Evolutionary conservation across 2,888 invertebrate species (phyloP).

Genomic region (Mythimna loreyi): DNA sequence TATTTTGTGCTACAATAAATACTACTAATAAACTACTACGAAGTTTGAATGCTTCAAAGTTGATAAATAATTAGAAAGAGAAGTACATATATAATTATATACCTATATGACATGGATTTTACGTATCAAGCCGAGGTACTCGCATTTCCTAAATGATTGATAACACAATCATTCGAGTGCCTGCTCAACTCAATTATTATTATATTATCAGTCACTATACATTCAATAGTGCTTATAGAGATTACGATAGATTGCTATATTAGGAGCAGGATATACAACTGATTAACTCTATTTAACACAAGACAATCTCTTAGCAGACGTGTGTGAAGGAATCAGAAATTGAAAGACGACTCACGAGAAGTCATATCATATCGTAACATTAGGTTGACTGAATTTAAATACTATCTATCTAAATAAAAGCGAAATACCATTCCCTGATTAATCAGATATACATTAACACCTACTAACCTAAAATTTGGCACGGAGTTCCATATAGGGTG

Average conservation of each 20-base stretch:
- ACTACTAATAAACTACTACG: too few relatives aligned
- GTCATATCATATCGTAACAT: conserved; percentile 2
- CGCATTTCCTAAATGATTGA: conserved; percentile 37
- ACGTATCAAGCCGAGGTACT: not conserved
- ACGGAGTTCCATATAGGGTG: too few relatives aligned
- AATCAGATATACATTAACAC: too few relatives aligned
- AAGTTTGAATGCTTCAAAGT: too few relatives aligned
- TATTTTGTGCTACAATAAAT: too few relatives aligned
- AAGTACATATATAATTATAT: too few relatives aligned
- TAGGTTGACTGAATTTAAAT: not conserved
- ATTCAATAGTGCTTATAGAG: conserved; percentile 19
- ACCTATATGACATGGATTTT: too few relatives aligned
- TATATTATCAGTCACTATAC: conserved; percentile 26
- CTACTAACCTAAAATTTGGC: too few relatives aligned
- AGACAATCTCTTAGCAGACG: not conserved
- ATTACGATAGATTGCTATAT: conserved; percentile 29
- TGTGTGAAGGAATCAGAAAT: not conserved
- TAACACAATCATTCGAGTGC: conserved; percentile 25
- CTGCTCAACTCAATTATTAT: conserved; percentile 14
- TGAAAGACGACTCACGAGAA: not conserved
- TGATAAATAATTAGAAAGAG: too few relatives aligned
- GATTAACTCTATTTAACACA: conserved; percentile 6
- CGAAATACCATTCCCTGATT: too few relatives aligned
- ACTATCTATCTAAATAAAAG: too few relatives aligned
- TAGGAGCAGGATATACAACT: conserved; percentile 7